Conservation (phyloP, 2,797 vertebrate genomes). For the Ptychadena robeensis region DNA sequence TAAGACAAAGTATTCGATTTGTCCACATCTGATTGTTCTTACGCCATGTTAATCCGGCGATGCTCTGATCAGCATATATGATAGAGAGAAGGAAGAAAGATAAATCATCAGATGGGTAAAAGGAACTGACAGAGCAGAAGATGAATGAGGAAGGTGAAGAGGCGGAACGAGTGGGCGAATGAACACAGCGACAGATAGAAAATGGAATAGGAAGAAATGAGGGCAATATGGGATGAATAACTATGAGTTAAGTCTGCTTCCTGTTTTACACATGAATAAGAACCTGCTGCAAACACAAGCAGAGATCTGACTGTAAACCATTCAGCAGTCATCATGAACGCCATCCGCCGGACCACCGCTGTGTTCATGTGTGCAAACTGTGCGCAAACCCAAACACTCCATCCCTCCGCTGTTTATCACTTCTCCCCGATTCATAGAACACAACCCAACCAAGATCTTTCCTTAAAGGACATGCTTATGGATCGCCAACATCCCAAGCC, state of each 20-base stretch:
- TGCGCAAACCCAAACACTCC: neutral
- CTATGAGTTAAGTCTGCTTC: slow-evolving; percentile 28
- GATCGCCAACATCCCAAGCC: too few species aligned
- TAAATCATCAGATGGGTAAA: slow-evolving; percentile 45
- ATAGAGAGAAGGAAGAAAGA: slow-evolving; percentile 2
- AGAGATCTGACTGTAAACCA: neutral
- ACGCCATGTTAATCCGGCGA: neutral
- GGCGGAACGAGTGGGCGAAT: slow-evolving; percentile 7
- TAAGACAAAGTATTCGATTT: neutral
- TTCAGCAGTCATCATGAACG: neutral
- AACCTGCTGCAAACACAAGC: neutral
- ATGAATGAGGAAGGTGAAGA: slow-evolving; percentile 41
- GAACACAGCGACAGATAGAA: slow-evolving; percentile 18
- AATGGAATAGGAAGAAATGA: slow-evolving; percentile 1
- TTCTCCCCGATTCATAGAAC: neutral
- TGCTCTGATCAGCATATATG: slow-evolving; percentile 5
- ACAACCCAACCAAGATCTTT: neutral
- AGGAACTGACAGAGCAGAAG: slow-evolving; percentile 28
- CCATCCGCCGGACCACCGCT: neutral
- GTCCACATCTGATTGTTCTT: neutral
- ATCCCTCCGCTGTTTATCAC: neutral
- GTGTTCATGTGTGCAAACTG: neutral
- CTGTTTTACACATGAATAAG: slow-evolving; percentile 13
- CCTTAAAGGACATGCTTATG: too few species aligned
- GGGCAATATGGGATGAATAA: slow-evolving; percentile 34